phyloP scores from a whole-genome alignment of 2,113 vertebrate species.

The Butorides virescens region DNA sequence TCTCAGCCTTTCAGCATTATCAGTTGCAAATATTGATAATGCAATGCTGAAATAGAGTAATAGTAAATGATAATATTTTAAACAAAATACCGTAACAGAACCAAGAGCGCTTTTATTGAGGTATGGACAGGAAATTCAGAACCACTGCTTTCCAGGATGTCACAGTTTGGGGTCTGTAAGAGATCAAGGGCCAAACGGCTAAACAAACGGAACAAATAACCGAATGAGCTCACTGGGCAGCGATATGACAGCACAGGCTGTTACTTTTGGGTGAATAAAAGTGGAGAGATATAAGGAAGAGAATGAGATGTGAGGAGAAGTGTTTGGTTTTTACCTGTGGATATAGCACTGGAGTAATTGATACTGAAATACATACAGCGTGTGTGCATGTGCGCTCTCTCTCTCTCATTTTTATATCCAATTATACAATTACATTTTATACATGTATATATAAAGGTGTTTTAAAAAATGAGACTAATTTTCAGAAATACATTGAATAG shows the following conservation, averaged over 20 bases:
- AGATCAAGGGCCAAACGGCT: not conserved
- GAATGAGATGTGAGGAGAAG: not conserved
- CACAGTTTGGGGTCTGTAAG: not conserved
- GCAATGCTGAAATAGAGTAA: not conserved
- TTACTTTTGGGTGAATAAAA: not conserved
- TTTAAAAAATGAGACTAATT: not conserved
- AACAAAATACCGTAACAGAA: not conserved
- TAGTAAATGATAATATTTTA: not conserved
- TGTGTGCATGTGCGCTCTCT: not conserved
- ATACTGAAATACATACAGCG: not conserved
- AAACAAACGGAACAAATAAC: not conserved
- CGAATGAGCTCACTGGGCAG: not conserved
- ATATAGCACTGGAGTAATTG: not conserved
- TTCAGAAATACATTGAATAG: not conserved
- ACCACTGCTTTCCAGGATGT: not conserved
- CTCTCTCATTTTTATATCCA: not conserved
- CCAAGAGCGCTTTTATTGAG: not conserved
- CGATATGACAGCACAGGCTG: not conserved
- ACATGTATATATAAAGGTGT: accelerated
- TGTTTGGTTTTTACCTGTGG: not conserved
- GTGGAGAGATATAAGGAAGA: not conserved
- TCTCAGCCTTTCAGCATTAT: too few species aligned
- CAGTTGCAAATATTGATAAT: not conserved
- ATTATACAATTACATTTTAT: not conserved
- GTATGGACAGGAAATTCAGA: not conserved